Percentiles rank a stretch among this genome's conserved stretches.
Conservation (phyloP, 2,888 invertebrate species). For the Ophion ellenae region DNA sequence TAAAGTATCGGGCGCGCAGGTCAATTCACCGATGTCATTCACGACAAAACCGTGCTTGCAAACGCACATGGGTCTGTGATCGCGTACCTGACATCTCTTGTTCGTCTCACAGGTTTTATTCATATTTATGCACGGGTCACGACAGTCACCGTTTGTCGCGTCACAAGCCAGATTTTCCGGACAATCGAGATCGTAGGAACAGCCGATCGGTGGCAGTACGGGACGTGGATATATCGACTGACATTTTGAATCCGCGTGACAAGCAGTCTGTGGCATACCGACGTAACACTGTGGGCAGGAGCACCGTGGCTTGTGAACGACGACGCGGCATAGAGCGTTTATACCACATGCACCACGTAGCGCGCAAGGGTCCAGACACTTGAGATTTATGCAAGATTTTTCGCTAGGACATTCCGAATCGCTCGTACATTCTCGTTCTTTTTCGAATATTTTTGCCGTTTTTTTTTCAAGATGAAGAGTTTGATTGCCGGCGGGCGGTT, state of each 20-base stretch:
- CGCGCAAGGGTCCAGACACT: constrained; percentile 96
- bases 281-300: constrained; percentile 95
- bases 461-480: constrained; percentile 41
- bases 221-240: constrained; percentile 87
- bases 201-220: constrained; percentile 85
- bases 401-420: constrained; percentile 96
- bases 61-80: constrained; percentile 93
- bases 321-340: constrained; percentile 94
- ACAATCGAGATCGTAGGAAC: constrained; percentile 89
- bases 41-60: constrained; percentile 95
- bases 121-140: constrained; percentile 90
- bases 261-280: constrained; percentile 92
- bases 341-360: constrained; percentile 94
- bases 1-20: constrained; percentile 92
- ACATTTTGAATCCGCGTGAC: constrained; percentile 92
- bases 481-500: constrained; percentile 25
- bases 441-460: constrained; percentile 38
- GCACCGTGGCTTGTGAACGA: constrained; percentile 93
- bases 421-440: constrained; percentile 94
- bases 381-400: constrained; percentile 95
- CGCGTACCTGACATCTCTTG: constrained; percentile 94
- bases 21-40: constrained; percentile 93
- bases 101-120: constrained; percentile 90
- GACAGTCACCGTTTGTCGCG: constrained; percentile 88
- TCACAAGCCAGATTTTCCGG: constrained; percentile 91